Percentiles rank a stretch among this genome's conserved stretches.
Evolutionary conservation across 2,113 vertebrate species (phyloP).

Genomic region (Catharus fuscescens): DNA sequence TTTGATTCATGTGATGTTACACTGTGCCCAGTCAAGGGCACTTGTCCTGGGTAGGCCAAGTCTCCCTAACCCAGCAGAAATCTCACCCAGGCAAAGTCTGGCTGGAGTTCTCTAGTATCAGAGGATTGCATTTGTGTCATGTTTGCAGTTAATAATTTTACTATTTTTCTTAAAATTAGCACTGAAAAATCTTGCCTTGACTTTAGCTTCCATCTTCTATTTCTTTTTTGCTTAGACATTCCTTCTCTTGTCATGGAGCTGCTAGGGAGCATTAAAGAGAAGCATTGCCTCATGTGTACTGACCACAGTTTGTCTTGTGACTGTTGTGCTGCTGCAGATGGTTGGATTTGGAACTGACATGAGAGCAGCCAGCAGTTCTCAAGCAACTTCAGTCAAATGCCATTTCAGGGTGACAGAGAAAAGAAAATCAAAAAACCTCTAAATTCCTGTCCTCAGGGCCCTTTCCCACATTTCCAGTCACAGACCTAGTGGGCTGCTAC

Average conservation of each 20-base stretch:
- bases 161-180: not conserved
- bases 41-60: not conserved
- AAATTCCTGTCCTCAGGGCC: not conserved
- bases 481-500: not conserved
- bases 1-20: not conserved
- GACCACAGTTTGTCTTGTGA: not conserved
- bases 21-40: fast-evolving
- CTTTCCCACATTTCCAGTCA: not conserved
- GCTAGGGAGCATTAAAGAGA: not conserved
- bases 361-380: not conserved
- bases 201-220: not conserved
- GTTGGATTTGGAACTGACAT: not conserved
- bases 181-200: not conserved
- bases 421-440: not conserved
- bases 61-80: not conserved
- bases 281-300: fast-evolving
- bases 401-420: not conserved
- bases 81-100: not conserved
- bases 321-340: not conserved
- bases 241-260: not conserved
- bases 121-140: not conserved
- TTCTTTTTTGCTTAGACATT: not conserved
- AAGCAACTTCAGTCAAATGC: not conserved
- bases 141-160: not conserved
- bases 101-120: not conserved